Base-by-base conservation (phyloP, 92 coral and sea anemone species). In the Scolanthus callimorphus region DNA sequence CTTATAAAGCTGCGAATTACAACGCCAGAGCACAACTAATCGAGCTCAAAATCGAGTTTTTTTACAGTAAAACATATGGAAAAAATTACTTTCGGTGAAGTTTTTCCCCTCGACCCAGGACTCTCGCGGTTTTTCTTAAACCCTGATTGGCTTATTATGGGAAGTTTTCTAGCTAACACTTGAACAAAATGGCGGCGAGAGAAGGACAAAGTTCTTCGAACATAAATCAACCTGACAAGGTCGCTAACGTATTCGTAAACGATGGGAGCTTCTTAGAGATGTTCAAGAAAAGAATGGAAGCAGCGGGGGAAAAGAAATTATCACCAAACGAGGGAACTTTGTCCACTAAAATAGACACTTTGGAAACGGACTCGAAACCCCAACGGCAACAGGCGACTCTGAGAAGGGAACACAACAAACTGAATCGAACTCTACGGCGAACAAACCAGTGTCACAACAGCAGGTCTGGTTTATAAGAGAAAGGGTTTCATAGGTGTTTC, bases 231-330 rank as follows among this genome's bases (percentile, higher is more conserved):
- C 0, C 70, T 54, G 28, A 66, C 6, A 65, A 25, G 53, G 37
- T 57, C 27, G 27, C 51, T 27, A 86, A 86, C 52, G 34, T 72
- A 30, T 91, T 91, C 65, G 98, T 76, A 3, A 92, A 92, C 56
- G 98, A 92, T 44, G 98, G 98, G 8, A 92, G 94, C 60, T 92
- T 92, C 63, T 72, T 92, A 38, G 98, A 88, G 77, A 75, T 76
- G 72, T 92, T 75, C 46, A 90, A 80, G 51, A 82, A 74, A 56
- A 74, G 76, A 69, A 76, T 88, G 85, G 88, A 88, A 58, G 90
- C 65, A 39, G 67, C 60, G 83, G 84, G 81, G 50, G 67, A 64
- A 44, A 51, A 55, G 3, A 75, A 65, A 17, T 43, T 29, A 13
- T 21, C 31, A 22, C 25, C 17, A 20, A 31, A 27, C 17, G 30